Evolutionary conservation across 2,797 vertebrate genomes (phyloP).

Genomic region (Scyliorhinus canicula): DNA sequence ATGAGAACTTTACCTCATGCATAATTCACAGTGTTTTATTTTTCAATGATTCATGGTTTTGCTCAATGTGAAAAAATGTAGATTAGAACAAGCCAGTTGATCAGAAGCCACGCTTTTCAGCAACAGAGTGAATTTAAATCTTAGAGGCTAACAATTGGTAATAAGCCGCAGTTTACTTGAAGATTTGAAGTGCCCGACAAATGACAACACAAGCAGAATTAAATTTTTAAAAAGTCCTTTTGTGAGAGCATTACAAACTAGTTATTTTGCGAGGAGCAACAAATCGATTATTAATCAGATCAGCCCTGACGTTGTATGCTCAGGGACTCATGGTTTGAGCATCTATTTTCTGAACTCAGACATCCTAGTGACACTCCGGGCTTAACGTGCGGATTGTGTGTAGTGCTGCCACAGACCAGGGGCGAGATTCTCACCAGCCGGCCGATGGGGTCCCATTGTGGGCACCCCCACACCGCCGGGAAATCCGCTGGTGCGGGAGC

Average conservation of each 20-base stretch:
- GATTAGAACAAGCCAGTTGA: background rate
- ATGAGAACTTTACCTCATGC: background rate
- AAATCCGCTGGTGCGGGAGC: too few species aligned
- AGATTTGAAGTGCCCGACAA: background rate
- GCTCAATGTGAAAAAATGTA: background rate
- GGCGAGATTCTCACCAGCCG: too few species aligned
- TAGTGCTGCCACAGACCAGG: background rate
- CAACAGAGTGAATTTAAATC: background rate
- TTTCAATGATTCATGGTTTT: background rate
- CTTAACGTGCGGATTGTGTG: background rate
- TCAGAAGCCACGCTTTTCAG: background rate
- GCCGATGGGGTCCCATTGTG: too few species aligned
- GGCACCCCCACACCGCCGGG: too few species aligned
- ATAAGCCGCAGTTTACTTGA: background rate
- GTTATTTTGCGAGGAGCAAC: background rate
- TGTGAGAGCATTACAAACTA: background rate
- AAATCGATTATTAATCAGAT: background rate
- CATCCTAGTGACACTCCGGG: background rate
- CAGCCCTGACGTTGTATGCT: background rate
- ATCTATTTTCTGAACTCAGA: background rate
- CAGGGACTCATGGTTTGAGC: background rate
- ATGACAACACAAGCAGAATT: background rate
- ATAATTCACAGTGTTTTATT: background rate
- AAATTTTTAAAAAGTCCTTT: background rate
- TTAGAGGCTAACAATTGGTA: background rate